Conservation (phyloP, 1,140 invertebrate species). For the Drosophila eugracilis region DNA sequence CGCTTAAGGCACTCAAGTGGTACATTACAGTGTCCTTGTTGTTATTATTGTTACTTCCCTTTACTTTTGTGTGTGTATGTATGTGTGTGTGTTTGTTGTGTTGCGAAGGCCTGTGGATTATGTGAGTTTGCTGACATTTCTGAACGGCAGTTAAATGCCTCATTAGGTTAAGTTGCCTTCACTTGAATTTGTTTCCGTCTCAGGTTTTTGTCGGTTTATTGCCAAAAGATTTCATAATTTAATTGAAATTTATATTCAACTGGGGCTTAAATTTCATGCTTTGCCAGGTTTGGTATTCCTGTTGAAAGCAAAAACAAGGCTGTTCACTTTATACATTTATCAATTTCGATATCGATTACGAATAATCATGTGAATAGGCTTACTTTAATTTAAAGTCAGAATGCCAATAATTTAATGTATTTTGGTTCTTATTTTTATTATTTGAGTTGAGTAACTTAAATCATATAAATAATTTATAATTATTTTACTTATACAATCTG, state of each 20-base stretch:
- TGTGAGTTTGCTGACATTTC: slow-evolving; percentile 66
- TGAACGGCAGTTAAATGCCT: slow-evolving; percentile 67
- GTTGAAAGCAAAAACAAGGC: no score
- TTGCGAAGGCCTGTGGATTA: slow-evolving; percentile 51
- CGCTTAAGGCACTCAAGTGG: slow-evolving; percentile 62
- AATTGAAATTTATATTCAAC: slow-evolving; percentile 1
- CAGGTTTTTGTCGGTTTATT: slow-evolving; percentile 11
- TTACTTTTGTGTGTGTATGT: slow-evolving; percentile 18
- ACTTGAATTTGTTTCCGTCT: slow-evolving; percentile 24
- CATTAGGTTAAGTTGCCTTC: slow-evolving; percentile 58
- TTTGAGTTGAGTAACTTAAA: no score
- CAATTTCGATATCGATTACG: no score
- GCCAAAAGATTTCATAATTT: slow-evolving; percentile 28
- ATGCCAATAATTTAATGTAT: no score
- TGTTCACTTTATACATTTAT: no score
- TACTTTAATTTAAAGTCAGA: no score
- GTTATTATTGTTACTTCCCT: slow-evolving; percentile 23
- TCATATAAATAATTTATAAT: no score
- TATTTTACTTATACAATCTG: no score
- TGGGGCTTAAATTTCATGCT: slow-evolving; percentile 3
- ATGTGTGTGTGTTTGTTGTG: no score
- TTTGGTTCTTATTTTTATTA: no score
- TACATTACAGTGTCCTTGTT: slow-evolving; percentile 57
- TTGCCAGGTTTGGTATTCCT: neutral
- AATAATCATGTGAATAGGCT: no score